Percentiles rank a stretch among this genome's conserved stretches.
Evolutionary conservation across 2,797 vertebrate genomes (phyloP).

Genomic region (Meriones psammophilus): DNA sequence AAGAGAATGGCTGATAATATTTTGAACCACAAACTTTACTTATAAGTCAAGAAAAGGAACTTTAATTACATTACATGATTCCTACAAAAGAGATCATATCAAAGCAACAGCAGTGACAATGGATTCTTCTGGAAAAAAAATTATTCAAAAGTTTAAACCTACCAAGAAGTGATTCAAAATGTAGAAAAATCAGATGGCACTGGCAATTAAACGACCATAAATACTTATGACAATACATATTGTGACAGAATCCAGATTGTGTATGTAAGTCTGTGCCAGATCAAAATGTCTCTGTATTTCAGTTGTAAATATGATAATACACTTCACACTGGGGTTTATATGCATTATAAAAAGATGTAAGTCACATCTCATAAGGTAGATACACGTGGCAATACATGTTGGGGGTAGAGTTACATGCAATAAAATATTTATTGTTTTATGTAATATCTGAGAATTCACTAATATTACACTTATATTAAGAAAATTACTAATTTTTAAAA

Average conservation of each 20-base stretch:
- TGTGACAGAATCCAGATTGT: neutral
- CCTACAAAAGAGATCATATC: neutral
- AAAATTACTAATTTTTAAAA: neutral
- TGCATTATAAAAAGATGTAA: neutral
- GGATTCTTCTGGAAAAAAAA: neutral
- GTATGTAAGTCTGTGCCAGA: neutral
- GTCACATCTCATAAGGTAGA: neutral
- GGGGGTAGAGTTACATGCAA: constrained; percentile 23
- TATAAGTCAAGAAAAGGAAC: neutral
- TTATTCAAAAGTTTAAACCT: neutral
- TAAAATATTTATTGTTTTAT: neutral
- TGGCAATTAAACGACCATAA: neutral
- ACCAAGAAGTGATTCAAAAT: neutral
- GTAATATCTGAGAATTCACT: neutral
- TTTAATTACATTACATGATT: neutral
- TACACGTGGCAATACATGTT: neutral
- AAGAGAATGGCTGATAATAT: neutral
- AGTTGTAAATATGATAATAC: neutral
- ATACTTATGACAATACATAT: neutral
- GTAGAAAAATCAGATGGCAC: neutral
- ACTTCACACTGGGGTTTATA: neutral
- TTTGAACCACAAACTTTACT: neutral
- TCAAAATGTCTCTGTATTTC: neutral
- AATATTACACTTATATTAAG: neutral
- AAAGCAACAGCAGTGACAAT: neutral